Evolutionary conservation across 2,888 invertebrate genomes (phyloP).

Genomic region (Melanophora roralis): DNA sequence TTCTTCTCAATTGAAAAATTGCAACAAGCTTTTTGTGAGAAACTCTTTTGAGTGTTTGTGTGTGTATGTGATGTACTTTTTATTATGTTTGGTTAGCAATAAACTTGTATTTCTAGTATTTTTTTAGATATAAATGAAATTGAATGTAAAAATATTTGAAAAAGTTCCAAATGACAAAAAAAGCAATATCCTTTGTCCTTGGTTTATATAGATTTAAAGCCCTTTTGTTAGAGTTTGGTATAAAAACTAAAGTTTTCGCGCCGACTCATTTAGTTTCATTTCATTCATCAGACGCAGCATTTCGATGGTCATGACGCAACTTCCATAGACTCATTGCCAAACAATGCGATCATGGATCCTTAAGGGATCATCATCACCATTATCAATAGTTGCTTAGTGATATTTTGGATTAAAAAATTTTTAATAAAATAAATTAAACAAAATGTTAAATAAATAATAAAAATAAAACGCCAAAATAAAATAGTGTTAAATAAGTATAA

Average conservation of each 20-base stretch:
- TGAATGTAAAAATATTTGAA: background rate
- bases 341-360: slow-evolving; percentile 40
- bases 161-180: slow-evolving; percentile 33
- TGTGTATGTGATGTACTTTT: slow-evolving; percentile 40
- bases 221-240: slow-evolving; percentile 57
- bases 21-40: slow-evolving; percentile 65
- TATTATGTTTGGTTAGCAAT: background rate
- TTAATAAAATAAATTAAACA: background rate
- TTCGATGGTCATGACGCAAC: slow-evolving; percentile 66
- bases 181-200: slow-evolving; percentile 65
- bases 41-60: too few relatives aligned
- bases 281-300: slow-evolving; percentile 71
- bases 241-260: slow-evolving; percentile 71
- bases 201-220: slow-evolving; percentile 58
- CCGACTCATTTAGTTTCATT: slow-evolving; percentile 75
- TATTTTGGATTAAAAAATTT: slow-evolving; percentile 30
- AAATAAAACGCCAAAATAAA: slow-evolving; percentile 21
- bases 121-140: slow-evolving; percentile 23
- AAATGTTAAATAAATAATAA: slow-evolving; percentile 37
- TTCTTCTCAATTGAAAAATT: slow-evolving; percentile 65
- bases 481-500: slow-evolving; percentile 54
- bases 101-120: slow-evolving; percentile 54
- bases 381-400: slow-evolving; percentile 24
- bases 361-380: slow-evolving; percentile 43
- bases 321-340: slow-evolving; percentile 13